Conservation (phyloP, 2,113 vertebrate genomes). For the Vicugna pacos region DNA sequence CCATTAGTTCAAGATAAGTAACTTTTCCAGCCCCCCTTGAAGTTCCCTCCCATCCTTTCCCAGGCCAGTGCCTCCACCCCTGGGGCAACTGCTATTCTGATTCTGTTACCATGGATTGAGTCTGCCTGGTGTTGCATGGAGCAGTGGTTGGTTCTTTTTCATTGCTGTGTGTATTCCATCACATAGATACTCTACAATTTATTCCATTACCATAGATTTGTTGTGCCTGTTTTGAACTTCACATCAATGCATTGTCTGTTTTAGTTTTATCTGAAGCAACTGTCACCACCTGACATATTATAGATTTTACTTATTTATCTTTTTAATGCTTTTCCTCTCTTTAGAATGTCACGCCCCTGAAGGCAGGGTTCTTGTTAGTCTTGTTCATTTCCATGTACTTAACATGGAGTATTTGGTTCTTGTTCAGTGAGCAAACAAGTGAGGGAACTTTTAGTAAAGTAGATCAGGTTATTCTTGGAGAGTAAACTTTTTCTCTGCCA, state of each 20-base stretch:
- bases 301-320: neutral
- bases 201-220: neutral
- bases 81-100: neutral
- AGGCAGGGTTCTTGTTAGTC: neutral
- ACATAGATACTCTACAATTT: neutral
- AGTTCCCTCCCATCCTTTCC: neutral
- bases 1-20: neutral
- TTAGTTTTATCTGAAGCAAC: neutral
- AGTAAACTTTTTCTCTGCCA: neutral
- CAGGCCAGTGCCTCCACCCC: neutral
- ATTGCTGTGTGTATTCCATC: neutral
- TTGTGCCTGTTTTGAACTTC: neutral
- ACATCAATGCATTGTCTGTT: neutral
- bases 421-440: neutral
- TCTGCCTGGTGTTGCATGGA: neutral
- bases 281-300: neutral
- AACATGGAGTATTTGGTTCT: neutral
- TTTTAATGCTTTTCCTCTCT: neutral
- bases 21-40: neutral
- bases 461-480: neutral
- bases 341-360: neutral
- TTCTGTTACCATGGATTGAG: rapidly evolving
- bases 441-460: neutral
- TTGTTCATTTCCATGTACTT: neutral
- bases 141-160: neutral